A percentile compares a stretch with the other conserved stretches of the same genome.
Conservation (phyloP, 2,797 vertebrate species). For the Iguana delicatissima region DNA sequence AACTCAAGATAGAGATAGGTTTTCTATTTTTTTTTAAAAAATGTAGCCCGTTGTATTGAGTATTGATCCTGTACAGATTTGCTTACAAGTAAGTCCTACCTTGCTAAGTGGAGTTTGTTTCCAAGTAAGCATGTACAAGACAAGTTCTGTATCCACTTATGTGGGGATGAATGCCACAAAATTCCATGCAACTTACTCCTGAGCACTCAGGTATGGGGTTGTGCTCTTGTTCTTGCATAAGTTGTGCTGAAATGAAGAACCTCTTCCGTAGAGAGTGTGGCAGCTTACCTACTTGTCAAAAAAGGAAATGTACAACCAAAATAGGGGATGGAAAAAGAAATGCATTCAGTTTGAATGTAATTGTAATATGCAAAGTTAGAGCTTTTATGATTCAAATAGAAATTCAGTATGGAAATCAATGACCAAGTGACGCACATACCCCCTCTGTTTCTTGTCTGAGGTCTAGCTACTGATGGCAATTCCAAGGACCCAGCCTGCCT, state of each 20-base stretch:
- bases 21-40: slow-evolving; percentile 9
- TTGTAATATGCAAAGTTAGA: neutral
- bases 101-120: neutral
- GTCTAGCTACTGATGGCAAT: neutral
- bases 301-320: too few species aligned
- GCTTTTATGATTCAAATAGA: neutral
- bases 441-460: neutral
- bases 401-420: neutral
- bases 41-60: neutral
- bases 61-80: neutral
- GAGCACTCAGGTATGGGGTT: neutral
- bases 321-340: neutral
- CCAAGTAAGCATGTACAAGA: too few species aligned
- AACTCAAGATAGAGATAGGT: neutral
- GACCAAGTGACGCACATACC: neutral
- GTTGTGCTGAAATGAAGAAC: neutral
- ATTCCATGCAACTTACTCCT: slow-evolving; percentile 10
- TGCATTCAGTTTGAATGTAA: neutral
- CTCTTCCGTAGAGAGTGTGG: neutral
- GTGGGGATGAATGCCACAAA: neutral
- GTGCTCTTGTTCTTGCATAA: neutral
- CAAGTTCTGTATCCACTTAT: neutral
- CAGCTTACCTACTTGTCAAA: neutral
- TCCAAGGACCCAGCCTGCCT: too few species aligned
- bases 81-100: neutral